phyloP scores from a whole-genome alignment of 2,113 vertebrate species.

The Mirounga angustirostris region DNA sequence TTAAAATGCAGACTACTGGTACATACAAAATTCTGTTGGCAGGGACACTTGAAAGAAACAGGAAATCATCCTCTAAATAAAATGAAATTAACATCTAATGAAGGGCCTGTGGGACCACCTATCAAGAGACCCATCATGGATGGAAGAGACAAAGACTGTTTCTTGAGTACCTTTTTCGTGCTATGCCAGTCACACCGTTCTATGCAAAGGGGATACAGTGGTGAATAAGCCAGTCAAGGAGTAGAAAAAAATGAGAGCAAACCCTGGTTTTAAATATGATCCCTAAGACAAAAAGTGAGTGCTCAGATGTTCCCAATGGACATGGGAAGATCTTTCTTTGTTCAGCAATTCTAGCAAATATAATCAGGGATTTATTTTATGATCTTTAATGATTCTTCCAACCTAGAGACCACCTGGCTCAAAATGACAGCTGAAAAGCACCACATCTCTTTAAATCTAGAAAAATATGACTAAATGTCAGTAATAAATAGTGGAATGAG shows the following conservation, averaged over 20 bases:
- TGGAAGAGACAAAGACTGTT: background rate
- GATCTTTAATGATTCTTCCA: background rate
- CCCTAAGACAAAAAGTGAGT: background rate
- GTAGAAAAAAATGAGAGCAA: background rate
- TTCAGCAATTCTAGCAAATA: slow-evolving; percentile 3
- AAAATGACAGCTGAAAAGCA: background rate
- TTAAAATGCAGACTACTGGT: background rate
- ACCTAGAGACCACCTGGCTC: background rate
- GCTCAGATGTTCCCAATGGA: background rate
- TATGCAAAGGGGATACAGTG: background rate
- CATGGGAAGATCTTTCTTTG: background rate
- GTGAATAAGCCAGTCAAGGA: background rate
- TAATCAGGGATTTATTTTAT: background rate
- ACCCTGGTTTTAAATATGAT: slow-evolving; percentile 16
- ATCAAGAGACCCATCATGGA: background rate
- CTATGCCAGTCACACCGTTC: background rate
- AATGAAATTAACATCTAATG: slow-evolving; percentile 18
- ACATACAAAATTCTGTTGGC: slow-evolving; percentile 22
- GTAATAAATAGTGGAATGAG: background rate
- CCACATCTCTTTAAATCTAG: background rate
- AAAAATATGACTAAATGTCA: background rate
- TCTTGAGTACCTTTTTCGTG: background rate
- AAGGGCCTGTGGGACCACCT: background rate
- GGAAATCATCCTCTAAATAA: background rate
- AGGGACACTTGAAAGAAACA: background rate